Conservation (phyloP, 2,888 invertebrate species). For the Acrobasis repandana region DNA sequence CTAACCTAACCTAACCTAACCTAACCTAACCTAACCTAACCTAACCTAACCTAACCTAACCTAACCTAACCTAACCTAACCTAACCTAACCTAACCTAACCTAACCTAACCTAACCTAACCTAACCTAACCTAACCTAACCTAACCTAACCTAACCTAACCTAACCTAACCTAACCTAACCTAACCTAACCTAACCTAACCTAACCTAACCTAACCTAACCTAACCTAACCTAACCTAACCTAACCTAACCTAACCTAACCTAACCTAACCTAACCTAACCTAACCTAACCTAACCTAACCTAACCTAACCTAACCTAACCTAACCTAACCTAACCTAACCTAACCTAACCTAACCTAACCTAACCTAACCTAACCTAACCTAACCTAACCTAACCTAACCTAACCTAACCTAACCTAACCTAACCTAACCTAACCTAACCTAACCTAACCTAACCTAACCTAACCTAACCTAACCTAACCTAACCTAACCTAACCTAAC, state of each 20-base stretch:
- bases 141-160: constrained; percentile 32
- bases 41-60: constrained; percentile 25
- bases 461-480: constrained; percentile 18
- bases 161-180: constrained; percentile 32
- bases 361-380: constrained; percentile 33
- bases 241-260: constrained; percentile 22
- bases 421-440: constrained; percentile 26
- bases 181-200: constrained; percentile 33
- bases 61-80: constrained; percentile 26
- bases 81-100: constrained; percentile 27
- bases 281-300: constrained; percentile 30
- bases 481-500: constrained; percentile 18
- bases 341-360: constrained; percentile 33
- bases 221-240: constrained; percentile 32
- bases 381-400: constrained; percentile 28
- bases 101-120: constrained; percentile 26
- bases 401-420: constrained; percentile 26
- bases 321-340: constrained; percentile 33
- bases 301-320: constrained; percentile 33
- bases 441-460: too few relatives aligned
- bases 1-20: constrained; percentile 25
- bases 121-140: constrained; percentile 31
- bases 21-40: constrained; percentile 22
- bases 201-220: constrained; percentile 34
- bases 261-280: constrained; percentile 30